Conservation (phyloP, 53 echinoderm and acorn worm species). For the Holothuria scabra region DNA sequence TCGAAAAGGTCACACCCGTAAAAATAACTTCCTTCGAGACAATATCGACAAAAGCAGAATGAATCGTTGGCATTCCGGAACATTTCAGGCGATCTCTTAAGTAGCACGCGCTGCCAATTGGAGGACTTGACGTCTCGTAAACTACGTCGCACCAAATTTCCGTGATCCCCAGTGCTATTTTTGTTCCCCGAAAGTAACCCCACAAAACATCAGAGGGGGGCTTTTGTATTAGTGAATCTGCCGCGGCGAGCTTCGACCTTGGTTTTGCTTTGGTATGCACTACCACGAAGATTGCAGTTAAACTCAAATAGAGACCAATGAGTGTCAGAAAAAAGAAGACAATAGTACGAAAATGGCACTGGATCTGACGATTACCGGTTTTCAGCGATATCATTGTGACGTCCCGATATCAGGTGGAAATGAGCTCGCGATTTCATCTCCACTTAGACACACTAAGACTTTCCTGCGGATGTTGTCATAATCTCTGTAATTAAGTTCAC, state of each 20-base stretch:
- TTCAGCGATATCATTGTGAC: conserved; percentile 37
- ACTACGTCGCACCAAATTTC: conserved; percentile 31
- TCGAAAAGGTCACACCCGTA: conserved; percentile 56
- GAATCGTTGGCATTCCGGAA: conserved; percentile 73
- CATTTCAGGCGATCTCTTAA: conserved; percentile 71
- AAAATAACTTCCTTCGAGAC: conserved; percentile 67
- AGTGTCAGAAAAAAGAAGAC: not conserved
- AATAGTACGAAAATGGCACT: conserved; percentile 30
- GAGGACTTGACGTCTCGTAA: conserved; percentile 34
- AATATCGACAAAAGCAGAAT: conserved; percentile 78
- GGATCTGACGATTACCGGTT: conserved; percentile 21
- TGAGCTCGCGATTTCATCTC: too few species aligned
- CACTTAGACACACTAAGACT: too few species aligned
- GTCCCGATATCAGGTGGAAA: conserved; percentile 15
- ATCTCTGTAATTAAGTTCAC: too few species aligned
- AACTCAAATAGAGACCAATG: not conserved
- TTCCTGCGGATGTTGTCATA: too few species aligned
- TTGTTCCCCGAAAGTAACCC: conserved; percentile 31
- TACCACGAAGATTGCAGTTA: not conserved
- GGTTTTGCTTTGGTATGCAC: too few species aligned
- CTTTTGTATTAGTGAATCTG: not conserved
- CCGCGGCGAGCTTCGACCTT: too few species aligned
- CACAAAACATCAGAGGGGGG: conserved; percentile 28
- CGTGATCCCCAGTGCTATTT: conserved; percentile 29
- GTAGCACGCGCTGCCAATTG: conserved; percentile 69